phyloP scores from a whole-genome alignment of 2,888 invertebrate genomes.

The Marronus borbonicus region DNA sequence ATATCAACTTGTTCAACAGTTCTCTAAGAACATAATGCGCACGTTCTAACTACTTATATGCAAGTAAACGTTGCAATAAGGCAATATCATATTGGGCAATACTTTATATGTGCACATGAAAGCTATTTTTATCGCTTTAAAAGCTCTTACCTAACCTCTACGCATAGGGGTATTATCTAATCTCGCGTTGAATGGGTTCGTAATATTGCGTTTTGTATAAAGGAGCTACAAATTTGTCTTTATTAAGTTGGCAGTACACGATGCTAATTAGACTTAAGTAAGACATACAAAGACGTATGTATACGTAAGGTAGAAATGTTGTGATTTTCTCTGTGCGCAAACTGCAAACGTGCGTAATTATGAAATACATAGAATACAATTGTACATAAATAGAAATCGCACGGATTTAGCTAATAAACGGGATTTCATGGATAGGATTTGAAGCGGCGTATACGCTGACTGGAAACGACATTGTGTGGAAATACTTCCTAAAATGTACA shows the following conservation, averaged over 20 bases:
- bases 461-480: no score
- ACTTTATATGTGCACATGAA: not conserved
- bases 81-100: conserved; percentile 1
- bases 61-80: conserved; percentile 9
- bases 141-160: not conserved
- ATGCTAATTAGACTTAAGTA: conserved; percentile 2
- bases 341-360: no score
- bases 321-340: no score
- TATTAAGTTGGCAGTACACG: not conserved
- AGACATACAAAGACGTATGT: not conserved
- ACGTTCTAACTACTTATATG: not conserved
- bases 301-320: not conserved
- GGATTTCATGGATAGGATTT: no score
- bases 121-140: not conserved
- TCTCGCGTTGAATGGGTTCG: not conserved
- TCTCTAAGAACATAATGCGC: no score
- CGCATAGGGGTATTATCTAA: not conserved
- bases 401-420: no score
- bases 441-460: no score
- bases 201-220: not conserved
- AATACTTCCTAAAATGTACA: no score
- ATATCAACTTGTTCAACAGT: no score
- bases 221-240: not conserved
- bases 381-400: no score
- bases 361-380: no score